phyloP scores from a whole-genome alignment of 2,113 vertebrate species.

The Tor tambroides region DNA sequence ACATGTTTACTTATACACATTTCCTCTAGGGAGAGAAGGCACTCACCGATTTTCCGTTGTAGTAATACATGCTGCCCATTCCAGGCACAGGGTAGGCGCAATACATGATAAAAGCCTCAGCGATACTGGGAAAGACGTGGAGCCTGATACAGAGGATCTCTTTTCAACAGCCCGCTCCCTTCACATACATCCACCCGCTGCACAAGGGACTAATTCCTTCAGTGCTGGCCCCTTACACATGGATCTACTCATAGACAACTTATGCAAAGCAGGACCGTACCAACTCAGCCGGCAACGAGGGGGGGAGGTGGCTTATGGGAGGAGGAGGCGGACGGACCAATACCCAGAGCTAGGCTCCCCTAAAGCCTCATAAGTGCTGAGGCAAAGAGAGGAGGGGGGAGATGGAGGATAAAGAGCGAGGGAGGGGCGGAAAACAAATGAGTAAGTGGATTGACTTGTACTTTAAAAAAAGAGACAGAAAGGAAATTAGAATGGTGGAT shows the following conservation, averaged over 20 bases:
- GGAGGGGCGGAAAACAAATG: constrained; percentile 74
- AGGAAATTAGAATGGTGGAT: constrained; percentile 64
- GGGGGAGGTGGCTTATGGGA: constrained; percentile 60
- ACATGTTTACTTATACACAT: constrained; percentile 47
- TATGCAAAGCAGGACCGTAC: constrained; percentile 96
- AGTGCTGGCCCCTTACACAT: constrained; percentile 85
- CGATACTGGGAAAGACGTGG: constrained; percentile 58
- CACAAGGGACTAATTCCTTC: constrained; percentile 83
- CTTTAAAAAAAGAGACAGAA: constrained; percentile 52
- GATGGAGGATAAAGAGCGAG: constrained; percentile 51
- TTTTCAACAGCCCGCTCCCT: constrained; percentile 66
- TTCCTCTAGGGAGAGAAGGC: constrained; percentile 44
- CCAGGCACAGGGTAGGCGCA: constrained; percentile 96
- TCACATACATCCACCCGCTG: constrained; percentile 83
- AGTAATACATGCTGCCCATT: constrained; percentile 98
- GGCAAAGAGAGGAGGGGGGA: constrained; percentile 64
- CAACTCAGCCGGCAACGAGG: constrained; percentile 75
- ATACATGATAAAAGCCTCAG: constrained; percentile 83
- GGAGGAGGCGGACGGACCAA: constrained; percentile 64
- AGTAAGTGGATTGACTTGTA: constrained; percentile 69
- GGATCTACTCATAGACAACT: constrained; percentile 91
- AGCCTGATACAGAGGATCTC: constrained; percentile 57
- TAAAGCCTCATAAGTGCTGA: constrained; percentile 77
- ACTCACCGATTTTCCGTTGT: constrained; percentile 98
- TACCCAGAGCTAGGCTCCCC: constrained; percentile 67